These are phyloP conservation scores for Volucella inanis DNA, from an alignment of 2,888 invertebrate genomes.

Conservation along the genomic window DNA sequence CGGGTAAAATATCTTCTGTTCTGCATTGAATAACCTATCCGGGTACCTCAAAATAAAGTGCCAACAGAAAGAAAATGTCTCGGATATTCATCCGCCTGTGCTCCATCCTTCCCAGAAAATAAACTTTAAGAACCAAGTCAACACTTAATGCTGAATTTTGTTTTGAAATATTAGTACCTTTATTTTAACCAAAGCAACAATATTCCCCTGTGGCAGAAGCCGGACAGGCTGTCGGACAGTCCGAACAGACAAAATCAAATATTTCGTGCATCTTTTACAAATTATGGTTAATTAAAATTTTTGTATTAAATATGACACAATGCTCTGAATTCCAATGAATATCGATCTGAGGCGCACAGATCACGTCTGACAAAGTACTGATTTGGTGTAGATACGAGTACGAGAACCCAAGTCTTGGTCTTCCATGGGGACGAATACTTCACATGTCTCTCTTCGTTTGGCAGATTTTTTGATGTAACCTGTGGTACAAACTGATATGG, in stretches of 20 bases:
- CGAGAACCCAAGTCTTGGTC: not conserved
- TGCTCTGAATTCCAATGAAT: conserved; percentile 82
- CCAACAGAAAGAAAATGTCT: conserved; percentile 42
- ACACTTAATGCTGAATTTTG: conserved; percentile 67
- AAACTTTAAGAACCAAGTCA: conserved; percentile 49
- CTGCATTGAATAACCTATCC: conserved; percentile 50
- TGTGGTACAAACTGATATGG: conserved; percentile 69
- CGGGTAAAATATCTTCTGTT: conserved; percentile 46
- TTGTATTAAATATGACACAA: conserved; percentile 83
- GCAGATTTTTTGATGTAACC: conserved; percentile 58
- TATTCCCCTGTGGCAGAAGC: conserved; percentile 27
- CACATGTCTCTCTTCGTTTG: conserved; percentile 51
- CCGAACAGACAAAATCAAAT: conserved; percentile 60
- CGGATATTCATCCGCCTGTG: conserved; percentile 18
- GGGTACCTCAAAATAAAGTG: conserved; percentile 47
- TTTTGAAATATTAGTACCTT: conserved; percentile 47
- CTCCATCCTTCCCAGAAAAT: conserved; percentile 11
- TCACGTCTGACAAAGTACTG: conserved; percentile 62
- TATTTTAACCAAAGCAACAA: conserved; percentile 54
- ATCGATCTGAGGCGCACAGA: conserved; percentile 71
- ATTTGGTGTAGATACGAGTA: conserved; percentile 34
- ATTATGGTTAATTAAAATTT: conserved; percentile 83
- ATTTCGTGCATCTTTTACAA: conserved; percentile 82
- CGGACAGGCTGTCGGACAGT: not conserved
- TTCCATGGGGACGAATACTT: conserved; percentile 22